A percentile compares a stretch with the other conserved stretches of the same genome.
phyloP scores from a whole-genome alignment of 2,113 vertebrate species.

The Mesocricetus auratus region DNA sequence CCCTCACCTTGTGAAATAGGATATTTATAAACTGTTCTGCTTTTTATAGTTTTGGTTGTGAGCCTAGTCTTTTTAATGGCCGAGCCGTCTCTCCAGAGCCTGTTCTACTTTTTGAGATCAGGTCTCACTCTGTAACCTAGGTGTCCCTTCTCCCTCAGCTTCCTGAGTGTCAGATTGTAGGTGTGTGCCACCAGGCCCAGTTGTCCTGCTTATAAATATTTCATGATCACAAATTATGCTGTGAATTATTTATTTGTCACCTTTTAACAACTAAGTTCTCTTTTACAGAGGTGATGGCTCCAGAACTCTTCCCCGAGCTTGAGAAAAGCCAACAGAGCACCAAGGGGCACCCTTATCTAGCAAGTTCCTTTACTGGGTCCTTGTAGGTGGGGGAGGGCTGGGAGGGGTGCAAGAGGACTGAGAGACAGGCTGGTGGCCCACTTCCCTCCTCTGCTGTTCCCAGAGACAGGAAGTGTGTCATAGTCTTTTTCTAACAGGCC shows the following conservation, averaged over 20 bases:
- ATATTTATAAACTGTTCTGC: background rate
- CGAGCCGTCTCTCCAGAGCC: background rate
- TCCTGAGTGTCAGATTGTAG: background rate
- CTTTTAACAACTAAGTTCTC: slow-evolving; percentile 2
- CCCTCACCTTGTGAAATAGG: background rate
- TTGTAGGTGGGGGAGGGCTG: background rate
- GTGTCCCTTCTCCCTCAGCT: background rate
- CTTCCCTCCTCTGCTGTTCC: background rate
- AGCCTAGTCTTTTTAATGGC: background rate
- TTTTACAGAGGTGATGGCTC: background rate
- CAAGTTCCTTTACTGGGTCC: background rate
- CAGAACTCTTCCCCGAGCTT: background rate
- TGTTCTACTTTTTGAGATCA: background rate
- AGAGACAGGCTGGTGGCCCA: background rate
- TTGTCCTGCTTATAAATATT: slow-evolving; percentile 22
- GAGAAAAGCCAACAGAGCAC: background rate
- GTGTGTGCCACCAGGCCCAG: background rate
- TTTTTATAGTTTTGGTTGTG: background rate
- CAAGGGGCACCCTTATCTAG: background rate
- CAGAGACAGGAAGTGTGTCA: background rate
- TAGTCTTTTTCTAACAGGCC: background rate
- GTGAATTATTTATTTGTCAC: background rate
- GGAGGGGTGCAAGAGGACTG: background rate
- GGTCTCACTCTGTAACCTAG: background rate
- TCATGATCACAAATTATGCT: background rate